Conservation (phyloP, 2,113 vertebrate species). For the Hemichromis elongatus region DNA sequence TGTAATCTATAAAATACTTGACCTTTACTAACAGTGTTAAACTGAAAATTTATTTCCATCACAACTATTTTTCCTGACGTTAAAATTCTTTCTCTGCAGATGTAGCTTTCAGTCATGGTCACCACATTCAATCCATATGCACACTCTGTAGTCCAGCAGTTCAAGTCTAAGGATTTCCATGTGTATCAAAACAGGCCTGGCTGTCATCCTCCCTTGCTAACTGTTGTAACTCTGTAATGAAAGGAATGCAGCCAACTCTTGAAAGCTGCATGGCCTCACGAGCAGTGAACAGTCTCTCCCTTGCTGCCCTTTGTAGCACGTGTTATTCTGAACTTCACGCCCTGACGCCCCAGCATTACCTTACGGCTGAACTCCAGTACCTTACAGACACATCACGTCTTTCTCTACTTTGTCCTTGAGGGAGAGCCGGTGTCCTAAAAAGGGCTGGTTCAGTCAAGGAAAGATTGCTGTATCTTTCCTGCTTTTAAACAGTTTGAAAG, state of each 20-base stretch:
- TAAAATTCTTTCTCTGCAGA: background rate
- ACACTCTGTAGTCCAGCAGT: background rate
- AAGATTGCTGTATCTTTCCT: background rate
- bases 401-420: slow-evolving; percentile 5
- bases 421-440: slow-evolving; percentile 25
- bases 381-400: slow-evolving; percentile 29
- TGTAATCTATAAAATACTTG: background rate
- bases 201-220: background rate
- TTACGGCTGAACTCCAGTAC: slow-evolving; percentile 26
- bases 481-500: background rate
- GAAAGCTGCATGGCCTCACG: slow-evolving; percentile 16
- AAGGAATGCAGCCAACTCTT: slow-evolving; percentile 39
- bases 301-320: slow-evolving; percentile 34
- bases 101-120: background rate
- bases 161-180: background rate
- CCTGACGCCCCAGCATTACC: slow-evolving; percentile 23
- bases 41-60: background rate
- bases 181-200: background rate
- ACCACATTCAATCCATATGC: background rate
- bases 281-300: slow-evolving; percentile 36
- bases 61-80: background rate
- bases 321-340: slow-evolving; percentile 52
- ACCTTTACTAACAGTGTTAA: background rate
- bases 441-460: background rate
- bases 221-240: slow-evolving; percentile 25